Base-by-base conservation (phyloP, 2,797 vertebrate genomes). In the Natrix natrix region DNA sequence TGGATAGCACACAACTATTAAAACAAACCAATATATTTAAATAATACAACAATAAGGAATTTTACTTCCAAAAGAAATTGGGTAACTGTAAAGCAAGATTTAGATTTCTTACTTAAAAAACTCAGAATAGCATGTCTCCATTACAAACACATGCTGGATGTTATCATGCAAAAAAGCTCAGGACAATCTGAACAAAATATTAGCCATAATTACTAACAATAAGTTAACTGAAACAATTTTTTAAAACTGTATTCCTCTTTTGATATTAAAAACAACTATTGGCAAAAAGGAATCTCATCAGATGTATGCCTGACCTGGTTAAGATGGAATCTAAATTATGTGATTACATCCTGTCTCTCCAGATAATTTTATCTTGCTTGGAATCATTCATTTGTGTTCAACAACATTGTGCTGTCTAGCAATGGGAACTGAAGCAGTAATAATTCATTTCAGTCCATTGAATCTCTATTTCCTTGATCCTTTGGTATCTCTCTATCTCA, bases 331-430 rank as follows among this genome's bases (percentile, higher is more conserved):
- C 17, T 87, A 93, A 87, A 87, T 74, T 37, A 69, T n/a, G 32
- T 22, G 11, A 57, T 88, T 87, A 52, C 61, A 59, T 60, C 55
- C 20, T 88, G 28, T 63, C 37, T 87, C 37, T 52, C n/a, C 32
- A 60, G 87, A 93, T 91, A 16, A 63, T 59, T 93, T 93, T 91
- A 69, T 88, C 22, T 26, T 54, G 8, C 60, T 91, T 26, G 52
- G 91, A 94, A 93, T 13, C 60, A 74, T 86, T 94, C 16, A 87
- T 94, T 59, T 93, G 91, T 91, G 90, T 56, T 92, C 69, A 78
- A 13, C 8, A 92, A 37, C 48, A 86, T 78, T 91, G 74, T 69
- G 61, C 52, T 63, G 88, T 92, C 57, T 92, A 88, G 7, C 83
- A 92, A 90, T 91, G 74, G 48, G 59, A 93, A 78, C 83, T 61